These are phyloP conservation scores for Luperina nickerlii DNA, from an alignment of 2,888 invertebrate genomes.

Conservation along the genomic window DNA sequence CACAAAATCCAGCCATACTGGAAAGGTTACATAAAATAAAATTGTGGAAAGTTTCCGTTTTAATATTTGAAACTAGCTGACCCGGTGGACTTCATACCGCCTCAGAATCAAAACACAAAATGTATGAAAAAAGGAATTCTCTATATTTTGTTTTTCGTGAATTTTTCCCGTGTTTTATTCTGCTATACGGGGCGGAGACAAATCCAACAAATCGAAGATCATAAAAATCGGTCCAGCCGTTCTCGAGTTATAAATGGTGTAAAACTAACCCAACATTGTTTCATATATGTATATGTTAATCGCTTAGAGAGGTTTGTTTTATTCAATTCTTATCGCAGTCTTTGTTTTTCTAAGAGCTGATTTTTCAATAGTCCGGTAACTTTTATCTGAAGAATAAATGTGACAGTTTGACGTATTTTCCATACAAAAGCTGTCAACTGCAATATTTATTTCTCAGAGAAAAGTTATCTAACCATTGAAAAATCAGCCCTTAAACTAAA, in stretches of 20 bases:
- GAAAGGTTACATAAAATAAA: slow-evolving; percentile 12
- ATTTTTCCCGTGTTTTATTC: too few species aligned
- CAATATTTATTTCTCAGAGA: background rate
- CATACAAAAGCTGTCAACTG: background rate
- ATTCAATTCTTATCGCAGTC: background rate
- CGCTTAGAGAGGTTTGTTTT: background rate
- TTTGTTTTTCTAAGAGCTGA: background rate
- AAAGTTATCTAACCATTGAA: background rate
- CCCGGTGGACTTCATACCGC: too few species aligned
- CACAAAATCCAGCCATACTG: too few species aligned
- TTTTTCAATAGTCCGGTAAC: background rate
- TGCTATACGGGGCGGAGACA: too few species aligned
- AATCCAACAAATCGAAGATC: too few species aligned
- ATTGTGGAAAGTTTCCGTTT: slow-evolving; percentile 12
- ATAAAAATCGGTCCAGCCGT: too few species aligned
- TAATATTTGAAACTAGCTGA: slow-evolving; percentile 12
- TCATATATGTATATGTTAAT: too few species aligned
- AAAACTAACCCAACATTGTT: too few species aligned
- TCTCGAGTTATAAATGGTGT: too few species aligned
- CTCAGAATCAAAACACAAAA: too few species aligned
- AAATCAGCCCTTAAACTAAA: background rate
- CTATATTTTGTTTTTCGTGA: too few species aligned
- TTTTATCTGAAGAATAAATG: background rate
- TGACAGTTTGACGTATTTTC: background rate
- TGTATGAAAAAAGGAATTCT: too few species aligned